Evolutionary conservation across 2,888 invertebrate species (phyloP).

Genomic region (Zootermopsis nevadensis): DNA sequence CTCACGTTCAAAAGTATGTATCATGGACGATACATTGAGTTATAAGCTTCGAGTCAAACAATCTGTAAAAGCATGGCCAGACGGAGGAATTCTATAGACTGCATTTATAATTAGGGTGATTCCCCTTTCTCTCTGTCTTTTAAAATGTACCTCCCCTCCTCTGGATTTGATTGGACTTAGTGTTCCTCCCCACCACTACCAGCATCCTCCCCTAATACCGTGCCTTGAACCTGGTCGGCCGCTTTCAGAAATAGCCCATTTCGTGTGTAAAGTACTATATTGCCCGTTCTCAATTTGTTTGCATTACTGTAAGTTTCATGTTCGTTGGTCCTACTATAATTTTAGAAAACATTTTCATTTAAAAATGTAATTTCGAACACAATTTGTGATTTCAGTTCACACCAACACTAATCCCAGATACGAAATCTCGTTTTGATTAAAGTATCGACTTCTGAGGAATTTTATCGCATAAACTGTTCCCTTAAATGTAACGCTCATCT

Average conservation of each 20-base stretch:
- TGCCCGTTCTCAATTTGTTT: constrained; percentile 7
- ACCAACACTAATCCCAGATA: too few relatives aligned
- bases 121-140: constrained; percentile 1
- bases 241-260: background rate
- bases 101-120: background rate
- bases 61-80: background rate
- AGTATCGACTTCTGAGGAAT: too few relatives aligned
- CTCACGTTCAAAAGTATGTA: too few relatives aligned
- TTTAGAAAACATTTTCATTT: background rate
- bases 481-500: too few relatives aligned
- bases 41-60: background rate
- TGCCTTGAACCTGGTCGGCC: constrained; percentile 40
- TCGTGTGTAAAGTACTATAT: background rate
- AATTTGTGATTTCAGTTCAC: too few relatives aligned
- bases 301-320: constrained; percentile 1
- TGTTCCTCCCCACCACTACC: background rate
- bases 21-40: background rate
- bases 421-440: too few relatives aligned
- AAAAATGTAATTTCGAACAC: too few relatives aligned
- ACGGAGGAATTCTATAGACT: background rate
- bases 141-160: constrained; percentile 29
- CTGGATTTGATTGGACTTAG: background rate
- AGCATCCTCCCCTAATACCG: constrained; percentile 19
- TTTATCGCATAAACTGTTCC: too few relatives aligned
- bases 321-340: background rate